Conservation (phyloP, 2,113 vertebrate genomes). For the Elephantulus edwardii region DNA sequence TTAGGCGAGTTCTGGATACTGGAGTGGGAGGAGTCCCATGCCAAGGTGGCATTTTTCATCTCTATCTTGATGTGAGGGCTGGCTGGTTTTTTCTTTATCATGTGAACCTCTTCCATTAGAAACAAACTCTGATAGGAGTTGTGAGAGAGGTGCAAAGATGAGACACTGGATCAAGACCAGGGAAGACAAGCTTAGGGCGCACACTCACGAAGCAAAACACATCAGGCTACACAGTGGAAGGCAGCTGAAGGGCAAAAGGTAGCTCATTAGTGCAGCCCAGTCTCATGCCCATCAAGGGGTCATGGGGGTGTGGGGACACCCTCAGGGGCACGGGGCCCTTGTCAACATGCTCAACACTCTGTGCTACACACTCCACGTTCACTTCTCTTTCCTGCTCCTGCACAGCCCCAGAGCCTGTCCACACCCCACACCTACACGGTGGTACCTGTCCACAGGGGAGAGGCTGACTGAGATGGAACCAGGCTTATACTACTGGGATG, state of each 20-base stretch:
- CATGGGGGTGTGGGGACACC: constrained; percentile 36
- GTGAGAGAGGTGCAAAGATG: constrained; percentile 91
- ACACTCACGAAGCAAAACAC: constrained; percentile 89
- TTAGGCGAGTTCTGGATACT: constrained; percentile 93
- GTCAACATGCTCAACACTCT: not conserved
- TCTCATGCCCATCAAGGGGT: constrained; percentile 75
- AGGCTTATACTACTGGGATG: not conserved
- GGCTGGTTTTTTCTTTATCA: constrained; percentile 89
- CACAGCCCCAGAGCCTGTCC: not conserved
- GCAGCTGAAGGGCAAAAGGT: constrained; percentile 90
- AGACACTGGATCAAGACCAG: constrained; percentile 88
- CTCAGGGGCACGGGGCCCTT: not conserved
- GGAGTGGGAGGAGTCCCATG: constrained; percentile 92
- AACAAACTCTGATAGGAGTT: constrained; percentile 94
- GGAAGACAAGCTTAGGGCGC: constrained; percentile 85
- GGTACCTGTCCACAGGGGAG: accelerated
- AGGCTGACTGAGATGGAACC: not conserved
- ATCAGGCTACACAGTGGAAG: constrained; percentile 88
- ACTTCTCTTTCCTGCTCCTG: not conserved
- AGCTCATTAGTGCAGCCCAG: constrained; percentile 88
- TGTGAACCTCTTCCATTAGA: constrained; percentile 94
- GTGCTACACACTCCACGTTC: not conserved
- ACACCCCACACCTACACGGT: not conserved
- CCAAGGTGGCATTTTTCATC: constrained; percentile 92
- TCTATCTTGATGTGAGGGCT: constrained; percentile 90